A percentile compares a stretch with the other conserved stretches of the same genome.
These are phyloP conservation scores for Cisticola juncidis DNA, from an alignment of 2,113 vertebrate genomes.

Conservation along the genomic window DNA sequence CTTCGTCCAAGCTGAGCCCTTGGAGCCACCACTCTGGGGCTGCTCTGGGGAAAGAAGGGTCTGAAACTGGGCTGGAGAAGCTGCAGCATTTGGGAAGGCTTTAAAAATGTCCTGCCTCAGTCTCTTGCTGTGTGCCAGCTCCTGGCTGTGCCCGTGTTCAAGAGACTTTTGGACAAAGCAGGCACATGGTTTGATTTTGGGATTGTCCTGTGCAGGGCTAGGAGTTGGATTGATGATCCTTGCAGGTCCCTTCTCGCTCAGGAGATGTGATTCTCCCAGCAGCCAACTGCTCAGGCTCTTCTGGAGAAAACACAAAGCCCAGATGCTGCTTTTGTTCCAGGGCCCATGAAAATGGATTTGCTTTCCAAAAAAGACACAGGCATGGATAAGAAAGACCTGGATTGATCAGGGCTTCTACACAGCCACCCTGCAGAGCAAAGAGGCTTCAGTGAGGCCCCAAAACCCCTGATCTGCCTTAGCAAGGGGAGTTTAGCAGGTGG, in stretches of 20 bases:
- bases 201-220: neutral
- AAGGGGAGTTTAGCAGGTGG: neutral
- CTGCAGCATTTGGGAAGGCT: neutral
- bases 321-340: neutral
- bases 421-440: neutral
- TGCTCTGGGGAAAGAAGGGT: neutral
- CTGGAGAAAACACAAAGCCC: neutral
- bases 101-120: neutral
- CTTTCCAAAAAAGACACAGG: neutral
- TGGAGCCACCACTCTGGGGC: fast-evolving
- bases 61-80: neutral
- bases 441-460: neutral
- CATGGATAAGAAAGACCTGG: neutral
- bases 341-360: neutral
- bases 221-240: neutral
- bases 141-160: neutral
- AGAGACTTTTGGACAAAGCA: neutral
- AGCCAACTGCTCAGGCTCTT: neutral
- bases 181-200: neutral
- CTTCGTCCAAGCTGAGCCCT: neutral
- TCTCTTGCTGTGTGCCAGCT: neutral
- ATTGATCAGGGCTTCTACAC: neutral
- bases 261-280: neutral
- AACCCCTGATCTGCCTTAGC: neutral
- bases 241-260: neutral